Conservation (phyloP, 2,888 invertebrate genomes). For the Protophormia terraenovae region DNA sequence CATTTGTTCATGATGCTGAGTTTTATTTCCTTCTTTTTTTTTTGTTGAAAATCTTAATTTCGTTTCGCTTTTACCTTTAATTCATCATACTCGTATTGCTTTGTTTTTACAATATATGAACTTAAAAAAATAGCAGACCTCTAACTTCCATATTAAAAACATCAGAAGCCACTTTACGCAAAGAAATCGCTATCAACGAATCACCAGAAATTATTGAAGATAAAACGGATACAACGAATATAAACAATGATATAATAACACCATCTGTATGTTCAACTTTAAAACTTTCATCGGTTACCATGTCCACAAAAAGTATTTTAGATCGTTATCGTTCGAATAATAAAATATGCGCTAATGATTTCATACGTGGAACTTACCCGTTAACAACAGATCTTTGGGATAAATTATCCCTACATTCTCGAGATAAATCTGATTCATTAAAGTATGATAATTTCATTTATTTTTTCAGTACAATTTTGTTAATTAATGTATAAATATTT, state of each 20-base stretch:
- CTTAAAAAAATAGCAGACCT: constrained; percentile 50
- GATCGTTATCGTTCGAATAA: constrained; percentile 71
- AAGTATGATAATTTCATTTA: constrained; percentile 77
- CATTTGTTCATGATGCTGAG: constrained; percentile 42
- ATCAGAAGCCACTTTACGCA: constrained; percentile 29
- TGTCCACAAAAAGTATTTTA: constrained; percentile 76
- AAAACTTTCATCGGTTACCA: constrained; percentile 62
- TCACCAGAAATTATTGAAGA: constrained; percentile 10
- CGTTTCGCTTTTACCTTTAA: constrained; percentile 45
- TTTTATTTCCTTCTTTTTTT: neutral
- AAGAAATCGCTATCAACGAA: constrained; percentile 43
- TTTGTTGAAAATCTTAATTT: constrained; percentile 11
- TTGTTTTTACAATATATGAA: constrained; percentile 22
- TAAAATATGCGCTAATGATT: constrained; percentile 70
- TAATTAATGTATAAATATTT: neutral
- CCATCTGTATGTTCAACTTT: constrained; percentile 70
- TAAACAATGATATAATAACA: neutral
- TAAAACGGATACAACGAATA: constrained; percentile 36
- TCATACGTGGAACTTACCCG: constrained; percentile 73
- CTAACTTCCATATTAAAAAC: constrained; percentile 37
- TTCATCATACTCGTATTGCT: constrained; percentile 52
- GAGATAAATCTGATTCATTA: constrained; percentile 79
- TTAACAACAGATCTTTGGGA: constrained; percentile 54
- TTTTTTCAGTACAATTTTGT: constrained; percentile 42
- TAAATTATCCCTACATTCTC: constrained; percentile 73